These are phyloP conservation scores for Chrysolina haemoptera DNA, from an alignment of 2,888 invertebrate species.

Conservation along the genomic window DNA sequence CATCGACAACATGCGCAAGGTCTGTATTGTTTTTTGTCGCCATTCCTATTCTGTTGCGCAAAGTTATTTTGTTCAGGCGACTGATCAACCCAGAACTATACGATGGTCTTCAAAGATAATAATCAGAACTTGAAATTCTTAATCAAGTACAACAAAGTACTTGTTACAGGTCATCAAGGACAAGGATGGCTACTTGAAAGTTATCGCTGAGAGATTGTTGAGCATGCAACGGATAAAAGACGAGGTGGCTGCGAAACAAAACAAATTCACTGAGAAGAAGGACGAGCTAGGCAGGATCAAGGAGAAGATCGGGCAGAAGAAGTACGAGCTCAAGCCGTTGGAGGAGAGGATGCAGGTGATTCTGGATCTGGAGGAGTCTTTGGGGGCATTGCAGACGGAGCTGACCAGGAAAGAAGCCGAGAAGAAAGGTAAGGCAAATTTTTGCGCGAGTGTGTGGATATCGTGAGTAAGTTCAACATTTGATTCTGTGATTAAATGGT, in stretches of 20 bases:
- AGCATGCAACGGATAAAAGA: conserved; percentile 74
- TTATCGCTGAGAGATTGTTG: conserved; percentile 65
- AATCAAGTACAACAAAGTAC: too few species aligned
- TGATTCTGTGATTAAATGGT: too few species aligned
- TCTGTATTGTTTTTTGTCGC: too few species aligned
- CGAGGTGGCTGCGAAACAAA: conserved; percentile 70
- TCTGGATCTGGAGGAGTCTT: conserved; percentile 63
- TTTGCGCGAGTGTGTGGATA: neutral
- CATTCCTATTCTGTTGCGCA: too few species aligned
- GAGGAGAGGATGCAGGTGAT: conserved; percentile 67
- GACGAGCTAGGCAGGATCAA: conserved; percentile 74
- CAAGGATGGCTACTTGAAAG: conserved; percentile 68
- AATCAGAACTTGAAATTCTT: too few species aligned
- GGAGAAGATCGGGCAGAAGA: conserved; percentile 69
- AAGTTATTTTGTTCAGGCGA: too few species aligned
- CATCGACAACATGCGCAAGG: conserved; percentile 81
- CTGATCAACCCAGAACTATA: too few species aligned
- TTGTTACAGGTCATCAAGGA: conserved; percentile 77
- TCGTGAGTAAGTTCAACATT: too few species aligned
- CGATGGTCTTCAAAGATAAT: too few species aligned
- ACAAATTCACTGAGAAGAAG: conserved; percentile 75
- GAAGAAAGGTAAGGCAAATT: conserved; percentile 69
- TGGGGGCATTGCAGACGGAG: conserved; percentile 62
- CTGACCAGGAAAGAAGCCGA: conserved; percentile 73
- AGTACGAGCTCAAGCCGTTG: conserved; percentile 69